Conservation (phyloP, 2,888 invertebrate species). For the Phania funesta region DNA sequence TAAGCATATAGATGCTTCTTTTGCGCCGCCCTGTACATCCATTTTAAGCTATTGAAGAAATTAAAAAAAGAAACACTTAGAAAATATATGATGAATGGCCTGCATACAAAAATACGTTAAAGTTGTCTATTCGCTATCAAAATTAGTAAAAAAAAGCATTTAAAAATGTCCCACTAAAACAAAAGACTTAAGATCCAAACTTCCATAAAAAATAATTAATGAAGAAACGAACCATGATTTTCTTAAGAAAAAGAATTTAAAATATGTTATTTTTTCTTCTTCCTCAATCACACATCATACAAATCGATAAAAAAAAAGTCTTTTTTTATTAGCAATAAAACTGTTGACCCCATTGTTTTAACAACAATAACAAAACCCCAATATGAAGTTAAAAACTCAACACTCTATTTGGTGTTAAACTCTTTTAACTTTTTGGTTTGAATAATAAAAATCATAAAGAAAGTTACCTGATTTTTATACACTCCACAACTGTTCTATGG, state of each 20-base stretch:
- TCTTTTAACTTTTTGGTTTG: neutral
- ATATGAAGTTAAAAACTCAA: neutral
- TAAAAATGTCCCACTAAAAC: constrained; percentile 1
- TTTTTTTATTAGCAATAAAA: constrained; percentile 10
- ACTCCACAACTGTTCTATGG: neutral
- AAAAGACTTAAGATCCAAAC: constrained; percentile 34
- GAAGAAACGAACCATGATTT: neutral
- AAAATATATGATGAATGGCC: too few relatives aligned
- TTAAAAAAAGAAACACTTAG: too few relatives aligned
- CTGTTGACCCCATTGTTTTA: constrained; percentile 48
- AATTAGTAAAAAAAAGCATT: too few relatives aligned
- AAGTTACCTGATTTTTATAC: constrained; percentile 50
- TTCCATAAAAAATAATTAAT: neutral
- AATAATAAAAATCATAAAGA: constrained; percentile 30
- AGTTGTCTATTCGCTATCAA: too few relatives aligned
- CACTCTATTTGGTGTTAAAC: neutral
- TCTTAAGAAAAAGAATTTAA: neutral
- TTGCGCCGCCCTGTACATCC: too few relatives aligned
- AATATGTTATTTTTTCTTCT: neutral
- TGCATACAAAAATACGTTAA: too few relatives aligned
- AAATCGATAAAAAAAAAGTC: neutral
- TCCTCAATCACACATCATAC: neutral
- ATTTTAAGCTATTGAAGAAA: too few relatives aligned
- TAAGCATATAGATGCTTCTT: too few relatives aligned
- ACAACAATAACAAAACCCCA: neutral